Evolutionary conservation across 2,888 invertebrate genomes (phyloP).

Genomic region (Aleiodes leptofemur): DNA sequence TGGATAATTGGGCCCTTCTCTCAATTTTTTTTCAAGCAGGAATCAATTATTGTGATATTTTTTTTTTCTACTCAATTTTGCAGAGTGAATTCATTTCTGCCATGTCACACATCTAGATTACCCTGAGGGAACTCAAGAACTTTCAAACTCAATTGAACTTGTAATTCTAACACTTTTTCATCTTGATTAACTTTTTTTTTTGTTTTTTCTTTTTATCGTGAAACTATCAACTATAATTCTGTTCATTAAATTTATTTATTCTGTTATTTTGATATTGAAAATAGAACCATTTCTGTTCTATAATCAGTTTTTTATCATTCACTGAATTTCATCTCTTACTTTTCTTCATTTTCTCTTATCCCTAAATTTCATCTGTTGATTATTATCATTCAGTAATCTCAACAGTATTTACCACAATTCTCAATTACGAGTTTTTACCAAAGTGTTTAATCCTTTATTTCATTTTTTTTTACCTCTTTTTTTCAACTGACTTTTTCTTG

Average conservation of each 20-base stretch:
- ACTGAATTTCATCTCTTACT: conserved; percentile 35
- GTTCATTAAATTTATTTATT: conserved; percentile 53
- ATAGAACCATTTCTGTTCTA: conserved; percentile 58
- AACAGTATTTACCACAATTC: conserved; percentile 65
- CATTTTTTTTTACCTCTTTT: conserved; percentile 45
- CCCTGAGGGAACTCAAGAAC: conserved; percentile 68
- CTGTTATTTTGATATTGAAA: conserved; percentile 61
- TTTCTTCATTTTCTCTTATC: conserved; percentile 56
- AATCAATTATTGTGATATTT: conserved; percentile 73
- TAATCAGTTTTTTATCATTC: conserved; percentile 51
- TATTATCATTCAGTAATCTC: conserved; percentile 69
- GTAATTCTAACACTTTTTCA: conserved; percentile 62
- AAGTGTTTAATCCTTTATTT: conserved; percentile 37
- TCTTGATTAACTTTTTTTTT: conserved; percentile 50
- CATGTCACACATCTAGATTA: conserved; percentile 68
- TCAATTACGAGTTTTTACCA: conserved; percentile 41
- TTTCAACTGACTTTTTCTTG: too few relatives aligned
- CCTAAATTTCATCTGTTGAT: conserved; percentile 69
- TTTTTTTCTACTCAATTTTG: conserved; percentile 61
- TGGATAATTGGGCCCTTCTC: conserved; percentile 16
- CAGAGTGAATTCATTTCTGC: conserved; percentile 55
- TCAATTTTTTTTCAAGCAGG: conserved; percentile 67
- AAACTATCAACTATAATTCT: conserved; percentile 69
- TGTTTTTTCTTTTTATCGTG: conserved; percentile 65
- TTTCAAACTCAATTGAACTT: conserved; percentile 64